Percentiles rank a stretch among this genome's conserved stretches.
phyloP scores from a whole-genome alignment of 2,888 invertebrate species.

The Agrilus mali region DNA sequence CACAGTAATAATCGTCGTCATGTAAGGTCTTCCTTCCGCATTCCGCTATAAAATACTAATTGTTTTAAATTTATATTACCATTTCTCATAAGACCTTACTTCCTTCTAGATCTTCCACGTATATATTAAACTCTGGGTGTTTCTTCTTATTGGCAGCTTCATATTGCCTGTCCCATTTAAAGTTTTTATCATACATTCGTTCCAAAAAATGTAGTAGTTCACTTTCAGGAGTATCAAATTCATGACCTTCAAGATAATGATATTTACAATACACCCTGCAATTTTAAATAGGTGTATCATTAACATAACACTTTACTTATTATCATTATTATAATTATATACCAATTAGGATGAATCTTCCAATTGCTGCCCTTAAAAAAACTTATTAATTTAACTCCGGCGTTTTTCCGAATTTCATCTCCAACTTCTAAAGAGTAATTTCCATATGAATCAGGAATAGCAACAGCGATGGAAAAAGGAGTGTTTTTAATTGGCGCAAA shows the following conservation, averaged over 20 bases:
- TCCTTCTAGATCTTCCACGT: slow-evolving; percentile 23
- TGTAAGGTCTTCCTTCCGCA: slow-evolving; percentile 52
- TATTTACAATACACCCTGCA: slow-evolving; percentile 77
- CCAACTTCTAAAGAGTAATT: slow-evolving; percentile 60
- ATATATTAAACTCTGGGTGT: slow-evolving; percentile 22
- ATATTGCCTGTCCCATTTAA: slow-evolving; percentile 54
- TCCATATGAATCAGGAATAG: slow-evolving; percentile 70
- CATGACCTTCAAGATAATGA: slow-evolving; percentile 68
- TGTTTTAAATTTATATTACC: neutral
- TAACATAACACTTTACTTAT: neutral
- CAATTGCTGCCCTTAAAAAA: slow-evolving; percentile 63
- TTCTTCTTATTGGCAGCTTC: slow-evolving; percentile 25
- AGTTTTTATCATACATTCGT: slow-evolving; percentile 44
- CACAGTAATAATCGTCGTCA: slow-evolving; percentile 68
- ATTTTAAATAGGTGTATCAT: slow-evolving; percentile 1
- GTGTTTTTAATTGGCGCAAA: slow-evolving; percentile 70
- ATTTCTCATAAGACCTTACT: slow-evolving; percentile 5
- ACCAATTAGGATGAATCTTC: slow-evolving; percentile 80
- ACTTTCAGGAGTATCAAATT: slow-evolving; percentile 58
- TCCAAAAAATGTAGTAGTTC: slow-evolving; percentile 65
- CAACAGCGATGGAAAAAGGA: slow-evolving; percentile 78
- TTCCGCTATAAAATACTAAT: slow-evolving; percentile 38
- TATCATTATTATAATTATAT: slow-evolving; percentile 14
- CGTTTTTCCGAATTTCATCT: slow-evolving; percentile 60
- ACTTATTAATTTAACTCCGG: slow-evolving; percentile 55